Evolutionary conservation across 2,888 invertebrate species (phyloP), one percentile per base, ranked within the genome.

Genomic region (Ochropacha duplaris): DNA sequence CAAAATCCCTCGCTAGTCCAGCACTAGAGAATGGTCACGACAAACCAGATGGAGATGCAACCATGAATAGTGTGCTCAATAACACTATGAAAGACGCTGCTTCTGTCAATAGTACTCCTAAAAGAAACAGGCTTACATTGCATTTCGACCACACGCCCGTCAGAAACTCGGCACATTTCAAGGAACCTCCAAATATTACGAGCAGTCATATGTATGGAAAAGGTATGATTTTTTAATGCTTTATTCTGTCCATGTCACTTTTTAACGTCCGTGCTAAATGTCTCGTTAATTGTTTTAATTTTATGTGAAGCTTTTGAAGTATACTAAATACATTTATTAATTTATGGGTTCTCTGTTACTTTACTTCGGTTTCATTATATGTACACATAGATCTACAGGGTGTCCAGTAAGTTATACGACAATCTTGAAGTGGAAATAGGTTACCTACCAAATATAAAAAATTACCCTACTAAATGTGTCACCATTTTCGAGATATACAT

Each of bases 61-160:
- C 84, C 0, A 36, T 63, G 3, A 71, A 70, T 57, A 75, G 76
- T 3, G 65, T 72, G 14, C 57, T 81, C 4, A 81, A 68, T 64
- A 76, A 63, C 60, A 65, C 61, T 0, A 75, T 76, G 22, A 90
- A 89, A 50, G 90, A 88, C 16, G 78, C 81, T 0, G 81, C 79
- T 0, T 88, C 89, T 1, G 86, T 86, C 0, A 88, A 76, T 60
- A 88, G 89, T 62, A 94, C 95, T 1, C 94, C 95, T 0, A 93
- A 94, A 65, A 76, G 90, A 31, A 94, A 96, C 69, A 92, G 97
- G 57, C 94, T 96, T 55, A 96, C 97, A 0, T 76, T 96, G 61
- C 95, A 96, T 76, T 94, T 96, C 55, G 96, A 97, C 55, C 95
- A 95, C 71, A 95, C 95, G 24, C 94, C 95, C 0, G 81, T 94